Evolutionary conservation across 2,888 invertebrate species (phyloP).

Genomic region (Diarsia mendica): DNA sequence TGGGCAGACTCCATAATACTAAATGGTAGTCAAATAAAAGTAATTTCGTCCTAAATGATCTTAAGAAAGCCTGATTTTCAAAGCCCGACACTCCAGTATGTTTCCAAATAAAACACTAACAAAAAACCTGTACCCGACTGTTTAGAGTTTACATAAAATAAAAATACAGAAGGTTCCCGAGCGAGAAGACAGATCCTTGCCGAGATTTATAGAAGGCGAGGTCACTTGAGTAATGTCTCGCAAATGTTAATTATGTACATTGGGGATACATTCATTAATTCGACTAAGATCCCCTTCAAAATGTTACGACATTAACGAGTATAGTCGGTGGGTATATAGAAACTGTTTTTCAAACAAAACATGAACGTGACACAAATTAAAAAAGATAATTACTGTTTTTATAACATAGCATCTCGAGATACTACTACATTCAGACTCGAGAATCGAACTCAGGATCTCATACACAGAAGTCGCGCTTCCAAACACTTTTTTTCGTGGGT

Average conservation of each 20-base stretch:
- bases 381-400: neutral
- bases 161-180: conserved; percentile 37
- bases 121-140: conserved; percentile 15
- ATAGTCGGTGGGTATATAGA: neutral
- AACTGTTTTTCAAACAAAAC: neutral
- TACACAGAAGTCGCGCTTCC: no score
- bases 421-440: no score
- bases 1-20: neutral
- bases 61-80: neutral
- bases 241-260: conserved; percentile 71
- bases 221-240: conserved; percentile 69
- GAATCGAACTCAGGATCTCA: no score
- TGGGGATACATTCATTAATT: conserved; percentile 69
- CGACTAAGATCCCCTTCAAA: conserved; percentile 58
- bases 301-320: conserved; percentile 38
- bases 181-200: conserved; percentile 48
- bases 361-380: neutral
- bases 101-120: conserved; percentile 24
- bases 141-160: conserved; percentile 36
- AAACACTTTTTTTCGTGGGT: no score
- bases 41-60: neutral
- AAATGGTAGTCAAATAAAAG: neutral
- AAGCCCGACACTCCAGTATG: neutral
- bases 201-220: conserved; percentile 65
- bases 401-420: no score